Evolutionary conservation across 2,797 vertebrate genomes (phyloP).

Genomic region (Antrozous pallidus): DNA sequence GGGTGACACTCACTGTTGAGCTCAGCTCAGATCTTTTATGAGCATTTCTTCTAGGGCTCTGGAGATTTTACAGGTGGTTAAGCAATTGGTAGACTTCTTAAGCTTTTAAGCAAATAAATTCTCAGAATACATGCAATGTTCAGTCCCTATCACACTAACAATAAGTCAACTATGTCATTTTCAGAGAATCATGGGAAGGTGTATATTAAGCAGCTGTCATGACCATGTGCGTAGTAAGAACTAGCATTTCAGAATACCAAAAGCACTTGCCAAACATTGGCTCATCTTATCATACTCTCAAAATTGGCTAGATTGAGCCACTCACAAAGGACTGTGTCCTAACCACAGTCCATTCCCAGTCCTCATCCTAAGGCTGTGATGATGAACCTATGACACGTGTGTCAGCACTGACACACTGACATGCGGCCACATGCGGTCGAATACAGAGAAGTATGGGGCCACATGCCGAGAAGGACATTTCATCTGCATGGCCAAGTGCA

Average conservation of each 20-base stretch:
- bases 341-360: not conserved
- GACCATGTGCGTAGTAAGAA: not conserved
- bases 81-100: not conserved
- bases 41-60: not conserved
- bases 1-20: not conserved
- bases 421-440: no score
- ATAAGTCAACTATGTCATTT: not conserved
- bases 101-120: constrained; percentile 30
- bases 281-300: not conserved
- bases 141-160: not conserved
- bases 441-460: no score
- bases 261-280: constrained; percentile 16
- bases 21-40: constrained; percentile 25
- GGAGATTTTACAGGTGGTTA: not conserved
- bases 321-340: not conserved
- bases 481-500: no score
- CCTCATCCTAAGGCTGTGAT: not conserved
- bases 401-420: no score
- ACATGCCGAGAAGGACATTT: no score
- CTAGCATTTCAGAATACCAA: not conserved
- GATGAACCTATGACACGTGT: no score
- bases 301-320: not conserved
- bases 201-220: not conserved
- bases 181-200: not conserved
- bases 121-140: not conserved